Percentiles rank a stretch among this genome's conserved stretches.
Evolutionary conservation across 2,113 vertebrate genomes (phyloP).

Genomic region (Apus apus): DNA sequence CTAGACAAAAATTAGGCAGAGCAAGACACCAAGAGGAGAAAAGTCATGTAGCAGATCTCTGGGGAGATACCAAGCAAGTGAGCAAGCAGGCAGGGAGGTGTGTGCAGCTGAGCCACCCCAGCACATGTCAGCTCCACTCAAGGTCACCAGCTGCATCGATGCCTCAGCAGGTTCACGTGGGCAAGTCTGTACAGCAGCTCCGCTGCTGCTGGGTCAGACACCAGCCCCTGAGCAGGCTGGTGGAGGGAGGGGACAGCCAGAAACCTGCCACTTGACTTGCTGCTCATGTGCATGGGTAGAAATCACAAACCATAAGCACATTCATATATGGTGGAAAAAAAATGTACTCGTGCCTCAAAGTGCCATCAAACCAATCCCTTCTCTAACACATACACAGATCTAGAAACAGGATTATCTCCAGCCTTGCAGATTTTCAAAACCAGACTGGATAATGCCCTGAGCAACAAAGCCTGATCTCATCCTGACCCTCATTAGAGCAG

Average conservation of each 20-base stretch:
- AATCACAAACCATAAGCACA: neutral
- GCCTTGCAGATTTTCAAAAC: neutral
- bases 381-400: fast-evolving
- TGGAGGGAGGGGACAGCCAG: neutral
- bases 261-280: neutral
- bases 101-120: neutral
- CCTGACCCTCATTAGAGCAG: too few species aligned
- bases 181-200: neutral
- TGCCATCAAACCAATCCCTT: neutral
- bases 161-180: neutral
- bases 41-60: neutral
- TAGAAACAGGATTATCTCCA: neutral
- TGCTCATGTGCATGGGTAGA: neutral
- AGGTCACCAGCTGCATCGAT: neutral
- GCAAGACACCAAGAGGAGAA: neutral
- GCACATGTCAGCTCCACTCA: slow-evolving; percentile 11
- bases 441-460: neutral
- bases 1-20: neutral
- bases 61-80: neutral
- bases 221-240: neutral
- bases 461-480: neutral
- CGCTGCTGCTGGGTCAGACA: neutral
- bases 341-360: neutral
- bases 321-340: neutral
- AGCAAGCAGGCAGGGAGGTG: neutral